Base-by-base conservation (phyloP, 1,140 invertebrate species). In the Stenopsyche tienmushanensis region DNA sequence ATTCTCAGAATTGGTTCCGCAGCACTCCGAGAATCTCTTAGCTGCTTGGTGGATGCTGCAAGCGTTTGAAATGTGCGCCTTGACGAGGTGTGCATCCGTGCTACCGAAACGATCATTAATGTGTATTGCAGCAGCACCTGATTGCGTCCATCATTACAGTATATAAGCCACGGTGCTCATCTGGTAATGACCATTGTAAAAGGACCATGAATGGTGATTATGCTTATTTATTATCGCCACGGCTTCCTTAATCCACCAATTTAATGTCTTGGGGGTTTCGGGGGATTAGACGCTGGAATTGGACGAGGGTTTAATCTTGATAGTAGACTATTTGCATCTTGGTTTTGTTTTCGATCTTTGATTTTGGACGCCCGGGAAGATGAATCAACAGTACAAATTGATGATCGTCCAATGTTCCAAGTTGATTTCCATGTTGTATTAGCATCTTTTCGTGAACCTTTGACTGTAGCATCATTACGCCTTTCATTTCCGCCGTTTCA, bases 401-500 rank as follows among this genome's bases (percentile, higher is more conserved):
- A 21, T 20, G 13, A 50, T 20, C 13, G 1, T 18, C 47, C 2
- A 21, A 23, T 10, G 23, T 21, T 20, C 23, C 3, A 13, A 2
- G 52, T 54, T 21, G 15, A 24, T 9, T n/a, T n/a, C n/a, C n/a
- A n/a, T n/a, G n/a, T n/a, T n/a, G n/a, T n/a, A n/a, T n/a, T n/a
- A n/a, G n/a, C 17, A 7, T 13, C 18, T 54, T 26, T 54, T 26
- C 52, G 52, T 25, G 17, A 54, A 54, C 23, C 23, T 54, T 49
- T 25, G 57, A 60, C 57, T 47, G 42, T 29, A 44, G 39, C 57
- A 60, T 60, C 57, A 60, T 60, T 39, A 47, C 53, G 44, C 25
- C 29, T 25, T 21, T 60, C 57, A 60, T 60, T 60, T 60, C 57
- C 57, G 57, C 57, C 42, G 21, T 45, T 34, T 60, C 57, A 20